Conservation (phyloP, 2,888 invertebrate genomes). For the Perithous albicinctus region DNA sequence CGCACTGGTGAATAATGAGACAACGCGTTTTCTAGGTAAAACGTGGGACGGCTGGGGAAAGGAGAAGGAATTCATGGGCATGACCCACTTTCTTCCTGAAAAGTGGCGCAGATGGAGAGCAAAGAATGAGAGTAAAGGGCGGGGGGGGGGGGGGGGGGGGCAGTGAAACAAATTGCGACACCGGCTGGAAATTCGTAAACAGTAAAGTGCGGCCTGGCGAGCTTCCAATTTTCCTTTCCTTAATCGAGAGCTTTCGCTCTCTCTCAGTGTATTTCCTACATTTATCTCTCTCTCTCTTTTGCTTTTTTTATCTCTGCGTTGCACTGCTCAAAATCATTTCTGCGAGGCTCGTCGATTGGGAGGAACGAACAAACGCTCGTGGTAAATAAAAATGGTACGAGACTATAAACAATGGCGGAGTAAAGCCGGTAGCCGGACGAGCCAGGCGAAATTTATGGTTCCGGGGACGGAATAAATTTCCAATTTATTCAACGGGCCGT, state of each 20-base stretch:
- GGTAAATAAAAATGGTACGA: slow-evolving; percentile 55
- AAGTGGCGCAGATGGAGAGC: slow-evolving; percentile 2
- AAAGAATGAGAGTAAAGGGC: neutral
- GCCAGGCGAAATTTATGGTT: slow-evolving; percentile 45
- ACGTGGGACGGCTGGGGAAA: slow-evolving; percentile 19
- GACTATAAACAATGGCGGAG: slow-evolving; percentile 48
- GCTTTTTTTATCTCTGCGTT: slow-evolving; percentile 9
- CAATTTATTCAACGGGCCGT: slow-evolving; percentile 56
- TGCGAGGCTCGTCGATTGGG: slow-evolving; percentile 26
- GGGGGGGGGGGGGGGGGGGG: neutral
- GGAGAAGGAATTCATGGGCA: slow-evolving; percentile 38
- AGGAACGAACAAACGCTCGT: slow-evolving; percentile 39
- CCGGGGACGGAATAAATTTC: slow-evolving; percentile 59
- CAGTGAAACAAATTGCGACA: slow-evolving; percentile 55
- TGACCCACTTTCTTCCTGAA: slow-evolving; percentile 53
- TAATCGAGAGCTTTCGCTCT: slow-evolving; percentile 43
- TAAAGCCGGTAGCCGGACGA: slow-evolving; percentile 21
- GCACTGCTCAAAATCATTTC: slow-evolving; percentile 37
- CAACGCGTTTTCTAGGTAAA: slow-evolving; percentile 13
- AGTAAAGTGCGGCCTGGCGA: slow-evolving; percentile 57
- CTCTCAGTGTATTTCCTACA: neutral
- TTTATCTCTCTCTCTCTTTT: neutral
- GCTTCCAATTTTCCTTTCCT: slow-evolving; percentile 51
- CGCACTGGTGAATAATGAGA: neutral
- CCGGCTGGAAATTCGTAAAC: slow-evolving; percentile 58